phyloP scores from a whole-genome alignment of 2,888 invertebrate genomes.

The Orthonevra nobilis region DNA sequence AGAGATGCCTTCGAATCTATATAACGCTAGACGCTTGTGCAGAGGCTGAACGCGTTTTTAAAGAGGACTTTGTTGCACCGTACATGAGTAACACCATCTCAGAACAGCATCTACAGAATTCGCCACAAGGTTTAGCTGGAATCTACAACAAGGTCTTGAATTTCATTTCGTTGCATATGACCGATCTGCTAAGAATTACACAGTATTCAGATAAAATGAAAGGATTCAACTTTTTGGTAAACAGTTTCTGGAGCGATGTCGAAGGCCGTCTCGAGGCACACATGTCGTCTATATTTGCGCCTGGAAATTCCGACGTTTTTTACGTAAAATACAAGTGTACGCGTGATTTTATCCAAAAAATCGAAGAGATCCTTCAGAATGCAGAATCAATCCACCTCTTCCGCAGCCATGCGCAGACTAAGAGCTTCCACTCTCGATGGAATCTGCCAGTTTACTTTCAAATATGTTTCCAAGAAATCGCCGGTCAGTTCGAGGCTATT shows the following conservation, averaged over 20 bases:
- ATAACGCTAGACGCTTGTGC: constrained; percentile 77
- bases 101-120: constrained; percentile 77
- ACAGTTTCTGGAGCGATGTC: constrained; percentile 93
- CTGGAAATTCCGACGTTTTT: constrained; percentile 94
- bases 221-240: constrained; percentile 89
- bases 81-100: constrained; percentile 85
- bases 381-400: constrained; percentile 83
- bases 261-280: constrained; percentile 90
- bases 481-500: constrained; percentile 81
- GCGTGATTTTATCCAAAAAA: constrained; percentile 86
- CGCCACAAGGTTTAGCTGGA: constrained; percentile 80
- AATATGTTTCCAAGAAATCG: constrained; percentile 94
- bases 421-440: constrained; percentile 91
- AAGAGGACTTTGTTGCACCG: constrained; percentile 78
- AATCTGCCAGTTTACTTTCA: constrained; percentile 98
- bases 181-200: constrained; percentile 81
- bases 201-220: constrained; percentile 81
- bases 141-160: constrained; percentile 87
- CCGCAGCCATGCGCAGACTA: constrained; percentile 86
- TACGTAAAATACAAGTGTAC: constrained; percentile 91
- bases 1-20: constrained; percentile 79
- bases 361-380: constrained; percentile 84
- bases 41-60: constrained; percentile 87
- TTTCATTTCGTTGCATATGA: constrained; percentile 87
- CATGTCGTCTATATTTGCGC: constrained; percentile 92